Conservation (phyloP, 2,888 invertebrate genomes). For the Oxystoma pomonae region DNA sequence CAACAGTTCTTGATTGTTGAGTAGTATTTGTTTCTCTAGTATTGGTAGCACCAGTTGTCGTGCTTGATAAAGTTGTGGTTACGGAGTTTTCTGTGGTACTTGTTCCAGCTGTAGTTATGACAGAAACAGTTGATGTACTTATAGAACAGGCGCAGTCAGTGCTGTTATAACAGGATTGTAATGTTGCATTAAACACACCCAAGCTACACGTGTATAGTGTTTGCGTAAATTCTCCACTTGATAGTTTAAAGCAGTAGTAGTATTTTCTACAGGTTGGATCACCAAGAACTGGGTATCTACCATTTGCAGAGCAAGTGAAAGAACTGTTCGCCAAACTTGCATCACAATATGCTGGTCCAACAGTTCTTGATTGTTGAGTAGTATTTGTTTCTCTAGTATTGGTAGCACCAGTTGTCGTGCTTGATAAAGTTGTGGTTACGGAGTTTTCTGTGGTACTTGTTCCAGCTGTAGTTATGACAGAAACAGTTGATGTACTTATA, state of each 20-base stretch:
- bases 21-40: no score
- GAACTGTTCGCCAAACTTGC: neutral
- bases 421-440: conserved; percentile 11
- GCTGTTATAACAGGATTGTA: neutral
- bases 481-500: neutral
- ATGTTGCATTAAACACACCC: neutral
- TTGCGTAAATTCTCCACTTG: conserved; percentile 1
- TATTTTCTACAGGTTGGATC: conserved; percentile 23
- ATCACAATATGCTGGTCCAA: neutral
- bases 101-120: neutral
- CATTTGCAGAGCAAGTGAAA: conserved; percentile 14
- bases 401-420: conserved; percentile 20
- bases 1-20: no score
- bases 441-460: neutral
- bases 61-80: conserved; percentile 24
- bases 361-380: no score
- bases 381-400: no score
- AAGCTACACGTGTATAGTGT: neutral
- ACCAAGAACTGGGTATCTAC: conserved; percentile 15
- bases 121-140: neutral
- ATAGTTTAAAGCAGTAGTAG: conserved; percentile 20
- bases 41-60: neutral
- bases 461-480: neutral
- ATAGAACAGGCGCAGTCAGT: neutral
- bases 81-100: neutral